Evolutionary conservation across 2,113 vertebrate genomes (phyloP).

Genomic region (Spea bombifrons): DNA sequence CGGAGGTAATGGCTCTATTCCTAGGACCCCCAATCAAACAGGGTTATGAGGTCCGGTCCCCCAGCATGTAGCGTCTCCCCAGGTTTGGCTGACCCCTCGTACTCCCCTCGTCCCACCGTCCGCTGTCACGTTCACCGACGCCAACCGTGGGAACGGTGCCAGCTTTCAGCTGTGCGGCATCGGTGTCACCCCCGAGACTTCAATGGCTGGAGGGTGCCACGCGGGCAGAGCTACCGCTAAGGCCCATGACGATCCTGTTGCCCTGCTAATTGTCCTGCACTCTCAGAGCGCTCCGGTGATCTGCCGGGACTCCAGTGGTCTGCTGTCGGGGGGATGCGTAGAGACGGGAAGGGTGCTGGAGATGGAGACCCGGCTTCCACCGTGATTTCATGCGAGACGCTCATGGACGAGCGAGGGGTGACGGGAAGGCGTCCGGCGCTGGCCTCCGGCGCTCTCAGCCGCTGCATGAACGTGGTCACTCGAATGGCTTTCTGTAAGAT

Average conservation of each 20-base stretch:
- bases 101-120: too few relatives aligned
- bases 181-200: background rate
- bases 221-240: background rate
- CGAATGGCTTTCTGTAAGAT: conserved; percentile 78
- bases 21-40: background rate
- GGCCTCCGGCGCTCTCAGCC: conserved; percentile 68
- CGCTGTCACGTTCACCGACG: too few relatives aligned
- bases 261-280: background rate
- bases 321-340: background rate
- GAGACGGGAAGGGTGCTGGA: conserved; percentile 12
- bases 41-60: too few relatives aligned
- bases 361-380: conserved; percentile 58
- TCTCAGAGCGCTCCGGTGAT: background rate
- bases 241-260: conserved; percentile 12
- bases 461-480: conserved; percentile 82
- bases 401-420: conserved; percentile 55
- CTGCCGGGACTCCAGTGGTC: background rate
- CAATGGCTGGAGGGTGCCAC: background rate
- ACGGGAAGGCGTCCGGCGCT: conserved; percentile 52
- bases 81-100: too few relatives aligned
- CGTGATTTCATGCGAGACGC: conserved; percentile 66
- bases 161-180: background rate
- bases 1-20: background rate
- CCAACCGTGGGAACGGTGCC: background rate
- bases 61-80: too few relatives aligned